phyloP scores from a whole-genome alignment of 2,113 vertebrate genomes.

The Syngnathoides biaculeatus region DNA sequence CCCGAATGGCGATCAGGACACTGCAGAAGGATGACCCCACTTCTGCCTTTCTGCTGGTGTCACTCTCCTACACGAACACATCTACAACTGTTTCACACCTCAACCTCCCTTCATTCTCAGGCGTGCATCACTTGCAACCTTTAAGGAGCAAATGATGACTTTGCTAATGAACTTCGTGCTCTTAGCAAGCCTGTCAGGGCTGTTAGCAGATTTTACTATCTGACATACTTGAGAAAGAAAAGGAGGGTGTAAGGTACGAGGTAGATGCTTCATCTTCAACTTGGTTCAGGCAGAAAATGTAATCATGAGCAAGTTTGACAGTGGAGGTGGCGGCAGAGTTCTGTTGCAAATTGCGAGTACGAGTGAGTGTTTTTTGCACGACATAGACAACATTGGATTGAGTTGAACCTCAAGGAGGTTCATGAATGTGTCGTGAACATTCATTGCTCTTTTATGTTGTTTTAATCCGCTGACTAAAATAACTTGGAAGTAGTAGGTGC shows the following conservation, averaged over 20 bases:
- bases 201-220: constrained; percentile 75
- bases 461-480: background rate
- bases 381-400: no score
- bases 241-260: constrained; percentile 53
- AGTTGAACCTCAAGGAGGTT: constrained; percentile 3
- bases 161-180: constrained; percentile 67
- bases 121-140: constrained; percentile 71
- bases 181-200: constrained; percentile 68
- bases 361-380: no score
- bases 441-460: background rate
- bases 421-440: background rate
- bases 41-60: constrained; percentile 33
- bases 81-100: constrained; percentile 56
- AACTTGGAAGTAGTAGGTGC: no score
- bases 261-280: constrained; percentile 65
- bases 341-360: constrained; percentile 66
- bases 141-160: constrained; percentile 65
- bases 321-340: constrained; percentile 67
- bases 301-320: constrained; percentile 77
- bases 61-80: constrained; percentile 51
- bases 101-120: constrained; percentile 26
- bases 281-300: constrained; percentile 81
- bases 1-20: background rate
- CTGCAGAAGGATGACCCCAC: background rate
- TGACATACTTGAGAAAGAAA: constrained; percentile 21